Evolutionary conservation across 2,113 vertebrate genomes (phyloP).

Genomic region (Leucopternis melanops): DNA sequence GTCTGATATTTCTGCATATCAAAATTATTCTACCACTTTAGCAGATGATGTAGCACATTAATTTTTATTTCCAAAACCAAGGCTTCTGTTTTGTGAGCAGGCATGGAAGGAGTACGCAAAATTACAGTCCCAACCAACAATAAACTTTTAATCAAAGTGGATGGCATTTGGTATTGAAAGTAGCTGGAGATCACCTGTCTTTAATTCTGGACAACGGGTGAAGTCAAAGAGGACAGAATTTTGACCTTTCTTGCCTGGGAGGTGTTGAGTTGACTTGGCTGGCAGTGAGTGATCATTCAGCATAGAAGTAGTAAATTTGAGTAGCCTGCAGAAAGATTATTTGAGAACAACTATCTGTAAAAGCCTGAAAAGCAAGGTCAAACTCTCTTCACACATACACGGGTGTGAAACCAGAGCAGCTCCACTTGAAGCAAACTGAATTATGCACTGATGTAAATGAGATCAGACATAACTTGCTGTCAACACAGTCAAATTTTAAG

Average conservation of each 20-base stretch:
- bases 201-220: not conserved
- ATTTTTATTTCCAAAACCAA: not conserved
- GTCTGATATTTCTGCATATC: not conserved
- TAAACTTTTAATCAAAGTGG: not conserved
- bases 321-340: not conserved
- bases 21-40: not conserved
- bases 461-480: conserved; percentile 36
- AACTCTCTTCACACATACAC: not conserved
- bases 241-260: not conserved
- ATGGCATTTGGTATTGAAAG: not conserved
- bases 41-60: not conserved
- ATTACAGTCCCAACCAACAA: not conserved
- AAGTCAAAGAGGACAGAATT: not conserved
- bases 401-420: not conserved
- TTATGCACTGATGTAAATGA: conserved; percentile 20
- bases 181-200: not conserved
- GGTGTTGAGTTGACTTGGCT: not conserved
- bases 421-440: not conserved
- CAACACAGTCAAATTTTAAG: conserved; percentile 38
- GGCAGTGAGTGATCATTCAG: not conserved
- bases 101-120: not conserved
- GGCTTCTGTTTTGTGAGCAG: not conserved
- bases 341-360: not conserved
- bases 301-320: not conserved
- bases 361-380: not conserved